Evolutionary conservation across 2,888 invertebrate species (phyloP).

Genomic region (Hemithea aestivaria): DNA sequence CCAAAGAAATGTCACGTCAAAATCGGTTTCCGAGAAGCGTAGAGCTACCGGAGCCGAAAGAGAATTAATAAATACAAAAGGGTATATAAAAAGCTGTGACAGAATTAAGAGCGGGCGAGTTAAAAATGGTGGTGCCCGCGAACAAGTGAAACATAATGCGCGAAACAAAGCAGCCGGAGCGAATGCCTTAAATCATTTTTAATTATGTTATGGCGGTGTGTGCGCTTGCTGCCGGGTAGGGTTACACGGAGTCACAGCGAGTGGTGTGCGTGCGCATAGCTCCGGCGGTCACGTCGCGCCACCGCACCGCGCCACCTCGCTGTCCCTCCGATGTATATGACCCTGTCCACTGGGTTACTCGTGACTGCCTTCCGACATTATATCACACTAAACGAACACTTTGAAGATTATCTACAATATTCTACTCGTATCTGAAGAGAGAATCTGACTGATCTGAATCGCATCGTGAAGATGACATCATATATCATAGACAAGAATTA

Average conservation of each 20-base stretch:
- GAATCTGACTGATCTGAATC: too few species aligned
- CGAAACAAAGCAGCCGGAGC: slow-evolving; percentile 80
- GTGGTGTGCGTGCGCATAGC: slow-evolving; percentile 35
- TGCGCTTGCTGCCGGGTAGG: slow-evolving; percentile 47
- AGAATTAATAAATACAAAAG: slow-evolving; percentile 77
- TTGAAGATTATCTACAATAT: too few species aligned
- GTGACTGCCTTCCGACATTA: slow-evolving; percentile 23
- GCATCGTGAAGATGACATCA: too few species aligned
- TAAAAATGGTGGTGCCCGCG: slow-evolving; percentile 69
- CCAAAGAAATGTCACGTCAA: slow-evolving; percentile 74
- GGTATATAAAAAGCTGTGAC: slow-evolving; percentile 75
- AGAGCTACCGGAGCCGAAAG: slow-evolving; percentile 75
- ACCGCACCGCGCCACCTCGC: slow-evolving; percentile 32
- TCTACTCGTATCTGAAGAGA: too few species aligned
- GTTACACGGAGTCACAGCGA: slow-evolving; percentile 40
- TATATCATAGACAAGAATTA: too few species aligned
- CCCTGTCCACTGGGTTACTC: slow-evolving; percentile 27
- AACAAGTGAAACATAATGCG: slow-evolving; percentile 79
- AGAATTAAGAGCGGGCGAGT: slow-evolving; percentile 76
- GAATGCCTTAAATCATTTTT: slow-evolving; percentile 80
- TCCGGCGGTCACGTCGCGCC: slow-evolving; percentile 21
- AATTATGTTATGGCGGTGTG: slow-evolving; percentile 77
- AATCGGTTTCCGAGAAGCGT: slow-evolving; percentile 73
- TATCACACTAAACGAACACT: slow-evolving; percentile 16
- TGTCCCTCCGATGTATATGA: slow-evolving; percentile 44